Evolutionary conservation across 2,797 vertebrate genomes (phyloP).

Genomic region (Novumbra hubbsi): DNA sequence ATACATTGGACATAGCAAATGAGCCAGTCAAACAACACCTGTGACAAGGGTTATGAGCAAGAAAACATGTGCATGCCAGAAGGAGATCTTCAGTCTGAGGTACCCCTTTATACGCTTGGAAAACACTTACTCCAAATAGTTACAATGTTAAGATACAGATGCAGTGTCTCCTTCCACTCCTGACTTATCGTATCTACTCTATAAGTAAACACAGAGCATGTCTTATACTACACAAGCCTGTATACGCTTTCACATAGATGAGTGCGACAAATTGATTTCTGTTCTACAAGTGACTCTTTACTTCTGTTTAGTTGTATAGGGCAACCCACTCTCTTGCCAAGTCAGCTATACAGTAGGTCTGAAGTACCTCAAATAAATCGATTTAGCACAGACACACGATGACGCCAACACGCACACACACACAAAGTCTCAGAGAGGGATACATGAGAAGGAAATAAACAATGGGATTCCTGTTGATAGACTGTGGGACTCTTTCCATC

Average conservation of each 20-base stretch:
- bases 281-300: not conserved
- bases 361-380: not conserved
- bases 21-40: not conserved
- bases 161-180: not conserved
- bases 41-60: too few relatives aligned
- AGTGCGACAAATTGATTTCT: not conserved
- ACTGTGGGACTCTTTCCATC: constrained; percentile 69
- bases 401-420: constrained; percentile 20
- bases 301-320: not conserved
- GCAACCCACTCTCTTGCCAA: not conserved
- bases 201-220: not conserved
- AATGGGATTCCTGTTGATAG: constrained; percentile 69
- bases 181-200: not conserved
- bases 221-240: not conserved
- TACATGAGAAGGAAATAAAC: constrained; percentile 72
- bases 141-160: too few relatives aligned
- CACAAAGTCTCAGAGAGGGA: constrained; percentile 61
- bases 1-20: not conserved
- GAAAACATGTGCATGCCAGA: not conserved
- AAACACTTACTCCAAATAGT: too few relatives aligned
- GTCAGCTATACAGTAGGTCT: not conserved
- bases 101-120: too few relatives aligned
- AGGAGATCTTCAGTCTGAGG: too few relatives aligned
- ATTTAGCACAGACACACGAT: constrained; percentile 28
- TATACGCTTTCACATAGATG: not conserved